Evolutionary conservation across 30 jellyfish, hydroid and myxozoan genomes (phyloP).

Genomic region (Morbakka virulenta): DNA sequence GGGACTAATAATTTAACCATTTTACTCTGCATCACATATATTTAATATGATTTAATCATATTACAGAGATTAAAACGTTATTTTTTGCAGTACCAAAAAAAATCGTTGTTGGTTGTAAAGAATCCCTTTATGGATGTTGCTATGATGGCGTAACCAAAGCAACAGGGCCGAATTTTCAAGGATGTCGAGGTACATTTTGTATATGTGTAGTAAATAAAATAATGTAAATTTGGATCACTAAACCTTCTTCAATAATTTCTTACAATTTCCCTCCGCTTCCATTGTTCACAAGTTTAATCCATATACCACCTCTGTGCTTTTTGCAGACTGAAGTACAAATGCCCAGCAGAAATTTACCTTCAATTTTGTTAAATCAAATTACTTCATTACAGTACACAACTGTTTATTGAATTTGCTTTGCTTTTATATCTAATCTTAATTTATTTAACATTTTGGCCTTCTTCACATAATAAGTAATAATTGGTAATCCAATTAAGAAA

Average conservation of each 20-base stretch:
- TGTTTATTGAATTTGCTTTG: too few relatives aligned
- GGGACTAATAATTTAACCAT: not conserved
- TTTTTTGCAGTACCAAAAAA: slow-evolving; percentile 30
- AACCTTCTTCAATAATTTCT: not conserved
- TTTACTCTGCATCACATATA: too few relatives aligned
- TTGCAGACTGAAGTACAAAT: not conserved
- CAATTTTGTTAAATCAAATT: not conserved
- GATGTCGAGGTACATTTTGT: slow-evolving; percentile 66
- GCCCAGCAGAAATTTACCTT: not conserved
- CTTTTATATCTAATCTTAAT: too few relatives aligned
- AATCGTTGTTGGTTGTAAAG: slow-evolving; percentile 15
- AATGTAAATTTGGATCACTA: too few relatives aligned
- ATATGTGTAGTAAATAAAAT: too few relatives aligned
- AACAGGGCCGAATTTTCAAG: slow-evolving; percentile 43
- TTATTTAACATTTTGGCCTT: too few relatives aligned
- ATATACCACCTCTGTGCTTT: not conserved
- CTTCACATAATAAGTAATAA: too few relatives aligned
- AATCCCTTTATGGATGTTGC: slow-evolving; percentile 63
- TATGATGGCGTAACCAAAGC: slow-evolving; percentile 62
- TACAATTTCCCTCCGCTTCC: not conserved
- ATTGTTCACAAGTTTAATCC: not conserved
- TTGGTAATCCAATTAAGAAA: too few relatives aligned
- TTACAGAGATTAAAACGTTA: too few relatives aligned
- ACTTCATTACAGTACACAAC: too few relatives aligned
- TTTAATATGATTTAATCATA: too few relatives aligned